Conservation (phyloP, 2,888 invertebrate species). For the Steromphala cineraria region DNA sequence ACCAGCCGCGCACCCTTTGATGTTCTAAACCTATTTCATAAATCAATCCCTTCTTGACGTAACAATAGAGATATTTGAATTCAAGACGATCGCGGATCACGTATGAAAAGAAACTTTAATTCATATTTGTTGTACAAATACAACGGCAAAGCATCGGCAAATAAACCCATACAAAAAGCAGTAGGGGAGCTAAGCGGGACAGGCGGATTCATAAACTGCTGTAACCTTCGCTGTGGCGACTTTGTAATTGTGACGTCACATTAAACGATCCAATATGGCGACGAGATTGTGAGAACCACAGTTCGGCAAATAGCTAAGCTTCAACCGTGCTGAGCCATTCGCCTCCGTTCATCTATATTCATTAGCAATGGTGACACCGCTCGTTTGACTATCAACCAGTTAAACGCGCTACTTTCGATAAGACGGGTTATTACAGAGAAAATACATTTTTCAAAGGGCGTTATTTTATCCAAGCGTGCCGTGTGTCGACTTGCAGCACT, state of each 20-base stretch:
- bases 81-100: slow-evolving; percentile 11
- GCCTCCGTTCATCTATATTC: slow-evolving; percentile 7
- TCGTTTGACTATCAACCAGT: background rate
- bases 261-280: slow-evolving; percentile 17
- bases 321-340: background rate
- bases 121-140: slow-evolving; percentile 19
- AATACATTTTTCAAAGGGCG: slow-evolving; percentile 17
- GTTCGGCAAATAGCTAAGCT: slow-evolving; percentile 15
- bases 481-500: background rate
- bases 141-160: background rate
- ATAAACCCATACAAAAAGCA: background rate
- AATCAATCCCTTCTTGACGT: background rate
- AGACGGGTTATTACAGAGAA: slow-evolving; percentile 4
- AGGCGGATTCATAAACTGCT: background rate
- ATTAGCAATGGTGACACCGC: slow-evolving; percentile 10
- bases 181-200: background rate
- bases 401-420: slow-evolving; percentile 13
- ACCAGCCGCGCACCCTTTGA: background rate
- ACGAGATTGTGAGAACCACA: background rate
- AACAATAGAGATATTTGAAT: slow-evolving; percentile 12
- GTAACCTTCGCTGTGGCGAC: background rate
- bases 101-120: slow-evolving; percentile 14
- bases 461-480: slow-evolving; percentile 12
- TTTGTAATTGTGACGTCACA: slow-evolving; percentile 14
- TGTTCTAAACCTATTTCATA: slow-evolving; percentile 10